phyloP scores from a whole-genome alignment of 2,888 invertebrate genomes.

The Conistra vaccinii region DNA sequence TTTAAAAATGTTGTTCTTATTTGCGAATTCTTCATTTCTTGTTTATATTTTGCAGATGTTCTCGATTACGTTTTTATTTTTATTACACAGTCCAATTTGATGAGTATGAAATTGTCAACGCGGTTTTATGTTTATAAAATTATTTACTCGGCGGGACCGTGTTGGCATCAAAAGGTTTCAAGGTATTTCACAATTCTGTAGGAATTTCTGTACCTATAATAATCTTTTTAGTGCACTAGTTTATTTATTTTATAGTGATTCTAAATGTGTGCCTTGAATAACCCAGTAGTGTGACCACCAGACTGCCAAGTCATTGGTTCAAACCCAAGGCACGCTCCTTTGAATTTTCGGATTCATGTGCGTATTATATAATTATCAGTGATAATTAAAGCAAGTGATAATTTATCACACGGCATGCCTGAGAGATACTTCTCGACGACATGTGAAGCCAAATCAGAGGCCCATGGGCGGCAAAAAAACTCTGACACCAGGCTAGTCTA shows the following conservation, averaged over 20 bases:
- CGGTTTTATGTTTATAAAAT: slow-evolving; percentile 37
- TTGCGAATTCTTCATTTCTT: slow-evolving; percentile 32
- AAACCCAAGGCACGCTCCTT: too few relatives aligned
- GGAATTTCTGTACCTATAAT: not conserved
- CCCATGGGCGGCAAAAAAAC: too few relatives aligned
- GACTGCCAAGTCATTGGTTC: too few relatives aligned
- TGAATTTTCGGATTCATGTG: too few relatives aligned
- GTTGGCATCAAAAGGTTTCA: slow-evolving; percentile 1
- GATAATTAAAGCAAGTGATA: too few relatives aligned
- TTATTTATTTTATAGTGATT: not conserved
- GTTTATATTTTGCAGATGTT: slow-evolving; percentile 30
- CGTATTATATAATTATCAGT: too few relatives aligned
- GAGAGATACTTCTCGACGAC: too few relatives aligned
- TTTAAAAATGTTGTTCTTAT: slow-evolving; percentile 10
- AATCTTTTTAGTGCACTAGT: not conserved
- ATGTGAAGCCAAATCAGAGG: too few relatives aligned
- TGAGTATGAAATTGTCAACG: slow-evolving; percentile 27
- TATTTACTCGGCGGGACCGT: not conserved
- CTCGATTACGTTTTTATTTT: slow-evolving; percentile 32
- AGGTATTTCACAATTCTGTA: not conserved
- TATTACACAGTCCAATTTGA: slow-evolving; percentile 16
- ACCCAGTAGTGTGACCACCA: too few relatives aligned
- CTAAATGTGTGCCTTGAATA: too few relatives aligned
- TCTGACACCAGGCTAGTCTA: too few relatives aligned
- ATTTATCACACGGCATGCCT: too few relatives aligned